Evolutionary conservation across 2,113 vertebrate species (phyloP).

Genomic region (Herpetotheres cachinnans): DNA sequence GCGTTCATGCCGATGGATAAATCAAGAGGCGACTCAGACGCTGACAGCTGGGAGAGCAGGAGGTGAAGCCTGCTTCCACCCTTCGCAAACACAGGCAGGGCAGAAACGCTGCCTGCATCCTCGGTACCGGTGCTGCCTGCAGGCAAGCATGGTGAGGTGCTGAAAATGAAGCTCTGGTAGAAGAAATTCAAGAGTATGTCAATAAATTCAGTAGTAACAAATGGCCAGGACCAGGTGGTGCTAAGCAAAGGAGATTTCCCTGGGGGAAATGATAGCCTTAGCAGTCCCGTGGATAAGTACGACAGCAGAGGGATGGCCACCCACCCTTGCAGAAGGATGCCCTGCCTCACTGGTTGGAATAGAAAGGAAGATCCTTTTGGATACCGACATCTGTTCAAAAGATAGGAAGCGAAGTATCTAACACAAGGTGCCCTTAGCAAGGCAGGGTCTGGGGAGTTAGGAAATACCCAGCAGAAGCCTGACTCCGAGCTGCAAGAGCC

Average conservation of each 20-base stretch:
- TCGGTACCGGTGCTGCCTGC: fast-evolving
- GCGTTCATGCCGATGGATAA: neutral
- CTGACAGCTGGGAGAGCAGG: neutral
- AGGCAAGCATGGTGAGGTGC: neutral
- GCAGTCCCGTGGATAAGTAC: neutral
- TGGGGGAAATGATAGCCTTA: fast-evolving
- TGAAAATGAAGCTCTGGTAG: neutral
- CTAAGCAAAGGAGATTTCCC: neutral
- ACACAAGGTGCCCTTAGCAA: neutral
- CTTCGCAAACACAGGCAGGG: neutral
- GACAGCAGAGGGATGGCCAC: neutral
- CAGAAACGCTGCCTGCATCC: neutral
- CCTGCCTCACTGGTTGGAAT: neutral
- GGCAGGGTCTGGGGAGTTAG: neutral
- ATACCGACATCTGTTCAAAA: neutral
- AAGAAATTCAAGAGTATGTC: neutral
- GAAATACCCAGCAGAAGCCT: neutral
- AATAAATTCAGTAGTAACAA: neutral
- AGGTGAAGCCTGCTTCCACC: neutral
- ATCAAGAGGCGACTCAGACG: neutral
- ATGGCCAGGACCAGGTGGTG: neutral
- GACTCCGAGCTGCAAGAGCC: neutral
- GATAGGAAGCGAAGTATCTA: neutral
- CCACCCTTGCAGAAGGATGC: neutral
- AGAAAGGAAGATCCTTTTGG: neutral